Conservation (phyloP, 2,888 invertebrate species). For the Drosophila mercatorum region DNA sequence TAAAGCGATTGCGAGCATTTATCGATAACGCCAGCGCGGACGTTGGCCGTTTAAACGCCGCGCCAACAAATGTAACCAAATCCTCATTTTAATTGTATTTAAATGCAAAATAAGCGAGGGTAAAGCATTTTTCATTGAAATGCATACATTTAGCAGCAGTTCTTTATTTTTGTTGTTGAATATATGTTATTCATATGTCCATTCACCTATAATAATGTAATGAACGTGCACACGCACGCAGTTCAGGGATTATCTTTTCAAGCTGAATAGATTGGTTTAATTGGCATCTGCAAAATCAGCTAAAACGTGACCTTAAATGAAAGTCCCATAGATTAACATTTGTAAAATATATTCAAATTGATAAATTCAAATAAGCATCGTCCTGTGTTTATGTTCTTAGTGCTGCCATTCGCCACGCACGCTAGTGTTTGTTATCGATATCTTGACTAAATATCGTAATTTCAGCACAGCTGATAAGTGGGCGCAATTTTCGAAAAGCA, state of each 20-base stretch:
- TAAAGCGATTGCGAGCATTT: background rate
- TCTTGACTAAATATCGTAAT: background rate
- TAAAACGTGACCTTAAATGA: background rate
- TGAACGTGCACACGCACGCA: background rate
- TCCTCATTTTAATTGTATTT: too few species aligned
- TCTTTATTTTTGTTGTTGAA: too few species aligned
- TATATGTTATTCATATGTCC: slow-evolving; percentile 9
- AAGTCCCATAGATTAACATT: background rate
- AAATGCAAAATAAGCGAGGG: too few species aligned
- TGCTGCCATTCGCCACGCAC: background rate
- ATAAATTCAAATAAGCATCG: background rate
- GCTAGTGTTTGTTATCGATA: background rate
- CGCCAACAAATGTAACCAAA: background rate
- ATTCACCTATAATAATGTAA: background rate
- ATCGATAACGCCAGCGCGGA: slow-evolving; percentile 20
- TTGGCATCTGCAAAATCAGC: too few species aligned
- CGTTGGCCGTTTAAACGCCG: background rate
- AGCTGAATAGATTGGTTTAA: background rate
- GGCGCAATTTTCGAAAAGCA: slow-evolving; percentile 1
- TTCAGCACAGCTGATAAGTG: background rate
- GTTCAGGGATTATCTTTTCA: slow-evolving; percentile 14
- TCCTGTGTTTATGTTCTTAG: background rate
- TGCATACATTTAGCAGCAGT: background rate
- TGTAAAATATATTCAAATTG: background rate
- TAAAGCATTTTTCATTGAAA: too few species aligned